phyloP scores from a whole-genome alignment of 2,888 invertebrate genomes.

The Conchocele bisecta region DNA sequence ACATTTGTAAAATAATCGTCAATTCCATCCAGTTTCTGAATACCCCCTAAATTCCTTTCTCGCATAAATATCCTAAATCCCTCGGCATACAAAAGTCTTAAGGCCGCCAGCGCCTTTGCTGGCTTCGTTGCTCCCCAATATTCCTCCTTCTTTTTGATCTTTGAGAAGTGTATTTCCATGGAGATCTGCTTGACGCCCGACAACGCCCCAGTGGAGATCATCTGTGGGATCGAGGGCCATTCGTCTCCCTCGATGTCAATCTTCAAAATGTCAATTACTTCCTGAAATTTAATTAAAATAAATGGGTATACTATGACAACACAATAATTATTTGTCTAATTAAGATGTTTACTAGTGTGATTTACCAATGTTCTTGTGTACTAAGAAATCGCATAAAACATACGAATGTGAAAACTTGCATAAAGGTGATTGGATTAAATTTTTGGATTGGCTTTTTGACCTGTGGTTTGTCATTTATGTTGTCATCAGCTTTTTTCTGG shows the following conservation, averaged over 20 bases:
- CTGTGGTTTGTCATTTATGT: no score
- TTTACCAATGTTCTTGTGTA: no score
- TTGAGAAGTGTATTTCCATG: slow-evolving; percentile 50
- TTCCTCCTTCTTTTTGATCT: not conserved
- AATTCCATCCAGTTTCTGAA: slow-evolving; percentile 26
- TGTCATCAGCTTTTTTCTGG: no score
- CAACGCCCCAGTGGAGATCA: slow-evolving; percentile 43
- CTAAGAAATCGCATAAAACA: no score
- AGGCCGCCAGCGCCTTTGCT: slow-evolving; percentile 4
- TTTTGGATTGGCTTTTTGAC: no score
- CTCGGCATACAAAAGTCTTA: slow-evolving; percentile 42
- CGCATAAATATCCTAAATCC: slow-evolving; percentile 52
- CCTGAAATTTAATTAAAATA: no score
- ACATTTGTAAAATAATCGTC: slow-evolving; percentile 37
- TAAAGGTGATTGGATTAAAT: no score
- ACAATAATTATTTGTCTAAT: no score
- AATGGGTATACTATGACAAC: no score
- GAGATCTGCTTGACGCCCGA: slow-evolving; percentile 50
- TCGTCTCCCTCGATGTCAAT: slow-evolving; percentile 56
- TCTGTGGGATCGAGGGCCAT: slow-evolving; percentile 50
- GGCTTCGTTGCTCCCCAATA: slow-evolving; percentile 32
- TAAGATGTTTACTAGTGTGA: no score
- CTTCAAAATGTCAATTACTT: slow-evolving; percentile 50
- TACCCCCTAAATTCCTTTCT: slow-evolving; percentile 47
- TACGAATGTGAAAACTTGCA: no score